These are phyloP conservation scores for Misgurnus anguillicaudatus DNA, from an alignment of 2,113 vertebrate species.

Conservation along the genomic window DNA sequence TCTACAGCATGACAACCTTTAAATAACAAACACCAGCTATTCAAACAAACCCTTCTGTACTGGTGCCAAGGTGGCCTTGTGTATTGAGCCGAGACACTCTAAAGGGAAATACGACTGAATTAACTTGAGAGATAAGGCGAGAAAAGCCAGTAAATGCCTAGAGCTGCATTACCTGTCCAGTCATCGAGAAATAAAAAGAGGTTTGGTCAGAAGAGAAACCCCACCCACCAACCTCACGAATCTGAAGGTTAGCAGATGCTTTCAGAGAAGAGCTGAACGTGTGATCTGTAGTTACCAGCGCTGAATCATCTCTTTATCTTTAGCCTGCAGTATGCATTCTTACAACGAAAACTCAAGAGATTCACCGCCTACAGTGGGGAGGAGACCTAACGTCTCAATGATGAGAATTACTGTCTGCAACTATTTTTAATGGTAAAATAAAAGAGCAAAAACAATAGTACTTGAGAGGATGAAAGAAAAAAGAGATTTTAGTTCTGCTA, in stretches of 20 bases:
- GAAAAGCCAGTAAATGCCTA: not conserved
- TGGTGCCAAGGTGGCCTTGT: not conserved
- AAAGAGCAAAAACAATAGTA: not conserved
- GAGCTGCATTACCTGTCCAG: slow-evolving; percentile 30
- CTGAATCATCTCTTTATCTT: slow-evolving; percentile 25
- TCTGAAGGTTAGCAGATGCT: no score
- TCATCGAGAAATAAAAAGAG: slow-evolving; percentile 26
- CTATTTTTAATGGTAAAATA: not conserved
- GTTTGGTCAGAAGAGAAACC: slow-evolving; percentile 2
- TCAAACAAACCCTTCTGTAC: not conserved
- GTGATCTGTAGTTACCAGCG: not conserved
- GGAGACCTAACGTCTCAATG: not conserved
- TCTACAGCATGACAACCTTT: no score
- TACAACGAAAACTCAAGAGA: slow-evolving; percentile 17
- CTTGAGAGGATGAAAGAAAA: not conserved
- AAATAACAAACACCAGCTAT: not conserved
- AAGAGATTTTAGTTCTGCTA: not conserved
- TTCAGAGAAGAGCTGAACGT: no score
- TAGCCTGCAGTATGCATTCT: not conserved
- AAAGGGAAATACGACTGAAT: not conserved
- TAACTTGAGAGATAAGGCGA: not conserved
- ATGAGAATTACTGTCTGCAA: not conserved
- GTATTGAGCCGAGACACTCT: not conserved
- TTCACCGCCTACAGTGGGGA: not conserved
- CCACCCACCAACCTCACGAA: not conserved